A percentile compares a stretch with the other conserved stretches of the same genome.
These are phyloP conservation scores for Parus major DNA, from an alignment of 2,113 vertebrate species.

Conservation along the genomic window DNA sequence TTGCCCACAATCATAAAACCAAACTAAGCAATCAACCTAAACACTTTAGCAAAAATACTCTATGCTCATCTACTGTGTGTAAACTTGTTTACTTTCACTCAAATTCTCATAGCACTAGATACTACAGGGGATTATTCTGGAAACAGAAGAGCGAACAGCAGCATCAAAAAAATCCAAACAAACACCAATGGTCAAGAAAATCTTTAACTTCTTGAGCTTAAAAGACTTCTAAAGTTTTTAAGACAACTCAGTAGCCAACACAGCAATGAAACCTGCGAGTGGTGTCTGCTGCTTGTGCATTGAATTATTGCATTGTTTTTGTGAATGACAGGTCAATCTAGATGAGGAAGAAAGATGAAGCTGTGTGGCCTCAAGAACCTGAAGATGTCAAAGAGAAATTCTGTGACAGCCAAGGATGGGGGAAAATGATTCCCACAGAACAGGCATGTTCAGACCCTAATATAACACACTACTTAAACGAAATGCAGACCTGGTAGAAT, in stretches of 20 bases:
- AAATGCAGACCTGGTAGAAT: background rate
- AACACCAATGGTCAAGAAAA: rapidly evolving
- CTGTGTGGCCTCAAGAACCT: background rate
- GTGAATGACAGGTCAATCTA: background rate
- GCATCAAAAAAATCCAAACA: background rate
- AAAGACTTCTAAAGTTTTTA: background rate
- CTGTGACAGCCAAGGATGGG: background rate
- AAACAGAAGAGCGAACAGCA: background rate
- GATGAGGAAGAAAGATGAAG: background rate
- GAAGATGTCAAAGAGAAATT: background rate
- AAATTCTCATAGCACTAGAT: background rate
- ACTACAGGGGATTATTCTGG: background rate
- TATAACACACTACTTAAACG: rapidly evolving
- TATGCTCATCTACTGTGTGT: background rate
- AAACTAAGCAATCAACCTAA: background rate
- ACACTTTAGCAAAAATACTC: background rate
- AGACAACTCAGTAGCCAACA: background rate
- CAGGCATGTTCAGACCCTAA: background rate
- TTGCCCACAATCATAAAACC: background rate
- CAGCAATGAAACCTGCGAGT: background rate
- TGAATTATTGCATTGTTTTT: background rate
- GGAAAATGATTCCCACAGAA: rapidly evolving
- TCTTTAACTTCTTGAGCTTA: background rate
- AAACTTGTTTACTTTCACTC: background rate
- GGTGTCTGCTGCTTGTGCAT: background rate